Base-by-base conservation (phyloP, 2,888 invertebrate genomes). In the Villa cingulata region DNA sequence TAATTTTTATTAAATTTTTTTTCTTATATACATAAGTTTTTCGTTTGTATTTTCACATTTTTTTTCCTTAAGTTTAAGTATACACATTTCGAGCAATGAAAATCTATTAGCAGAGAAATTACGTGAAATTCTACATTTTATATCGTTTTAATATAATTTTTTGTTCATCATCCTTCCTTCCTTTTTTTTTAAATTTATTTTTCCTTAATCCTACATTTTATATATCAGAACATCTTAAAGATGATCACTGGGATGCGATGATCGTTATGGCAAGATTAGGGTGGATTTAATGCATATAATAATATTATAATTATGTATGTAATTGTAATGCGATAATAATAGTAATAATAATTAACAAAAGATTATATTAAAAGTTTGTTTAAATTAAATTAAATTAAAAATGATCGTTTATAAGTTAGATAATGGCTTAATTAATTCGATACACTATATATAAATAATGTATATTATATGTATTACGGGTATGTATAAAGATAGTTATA, bases 91-190 rank as follows among this genome's bases (percentile, higher is more conserved):
- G 27, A 37, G 37, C 51, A 64, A 64, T 64, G 63, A 57, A 61
- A 57, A 61, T 57, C 64, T 64, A 64, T 64, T 64, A 50, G 57
- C 62, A 54, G 59, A 63, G 57, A 64, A 64, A n/a, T n/a, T n/a
- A n/a, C n/a, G n/a, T n/a, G n/a, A n/a, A n/a, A n/a, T n/a, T n/a
- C n/a, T n/a, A 62, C 57, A 38, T 27, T 16, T 18, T 37, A 23
- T 27, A 39, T 38, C n/a, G 4, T 19, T 19, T 12, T 41, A 14
- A 41, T 34, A 19, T 36, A 18, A 9, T 34, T 12, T 32, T 32
- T 29, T 29, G 3, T 29, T 32, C 9, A n/a, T n/a, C n/a, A n/a
- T n/a, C n/a, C n/a, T n/a, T n/a, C n/a, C n/a, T n/a, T n/a, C n/a
- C n/a, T n/a, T n/a, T n/a, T n/a, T n/a, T n/a, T n/a, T n/a, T n/a